Percentiles rank a stretch among this genome's conserved stretches.
Evolutionary conservation across 2,113 vertebrate species (phyloP).

Genomic region (Columbina picui): DNA sequence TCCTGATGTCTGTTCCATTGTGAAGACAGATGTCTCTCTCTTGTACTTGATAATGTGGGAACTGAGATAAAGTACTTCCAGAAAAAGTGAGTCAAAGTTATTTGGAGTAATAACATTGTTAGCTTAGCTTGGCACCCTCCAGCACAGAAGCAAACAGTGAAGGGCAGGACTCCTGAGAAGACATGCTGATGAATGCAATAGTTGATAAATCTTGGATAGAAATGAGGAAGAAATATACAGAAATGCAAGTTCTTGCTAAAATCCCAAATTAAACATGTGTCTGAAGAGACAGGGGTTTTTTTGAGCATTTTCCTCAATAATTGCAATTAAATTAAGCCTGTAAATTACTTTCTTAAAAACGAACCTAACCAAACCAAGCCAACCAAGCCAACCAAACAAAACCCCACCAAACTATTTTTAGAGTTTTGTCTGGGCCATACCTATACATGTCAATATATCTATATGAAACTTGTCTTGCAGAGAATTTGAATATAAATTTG

Average conservation of each 20-base stretch:
- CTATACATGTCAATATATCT: not conserved
- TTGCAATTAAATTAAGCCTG: not conserved
- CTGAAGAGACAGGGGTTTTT: not conserved
- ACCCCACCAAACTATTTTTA: not conserved
- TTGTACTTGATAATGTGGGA: not conserved
- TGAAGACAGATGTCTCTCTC: not conserved
- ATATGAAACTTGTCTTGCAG: not conserved
- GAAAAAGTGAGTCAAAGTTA: not conserved
- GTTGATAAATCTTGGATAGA: not conserved
- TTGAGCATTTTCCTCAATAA: not conserved
- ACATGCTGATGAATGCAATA: not conserved
- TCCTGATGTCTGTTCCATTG: not conserved
- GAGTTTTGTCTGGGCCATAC: not conserved
- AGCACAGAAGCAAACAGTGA: not conserved
- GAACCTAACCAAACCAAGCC: not conserved
- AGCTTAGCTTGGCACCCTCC: not conserved
- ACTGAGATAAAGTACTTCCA: not conserved
- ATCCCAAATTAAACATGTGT: not conserved
- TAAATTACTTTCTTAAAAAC: not conserved
- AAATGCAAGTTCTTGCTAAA: not conserved
- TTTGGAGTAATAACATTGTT: not conserved
- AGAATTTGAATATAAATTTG: not conserved
- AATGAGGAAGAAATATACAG: not conserved
- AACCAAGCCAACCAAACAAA: too few species aligned
- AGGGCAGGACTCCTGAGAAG: not conserved